Evolutionary conservation across 2,113 vertebrate species (phyloP).

Genomic region (Anoura caudifer): DNA sequence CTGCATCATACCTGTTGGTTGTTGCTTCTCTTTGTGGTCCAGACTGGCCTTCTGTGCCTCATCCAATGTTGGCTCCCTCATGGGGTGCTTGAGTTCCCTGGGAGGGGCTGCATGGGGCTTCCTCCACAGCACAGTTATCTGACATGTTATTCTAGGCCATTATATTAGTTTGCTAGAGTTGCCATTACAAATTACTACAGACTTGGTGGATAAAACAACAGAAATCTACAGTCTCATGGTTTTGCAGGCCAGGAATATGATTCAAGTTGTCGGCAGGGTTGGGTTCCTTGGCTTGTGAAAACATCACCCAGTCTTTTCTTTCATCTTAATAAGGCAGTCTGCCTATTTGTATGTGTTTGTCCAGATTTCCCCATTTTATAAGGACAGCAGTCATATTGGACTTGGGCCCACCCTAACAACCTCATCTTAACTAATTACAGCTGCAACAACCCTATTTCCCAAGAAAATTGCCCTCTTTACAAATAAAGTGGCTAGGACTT

Average conservation of each 20-base stretch:
- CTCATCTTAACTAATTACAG: not conserved
- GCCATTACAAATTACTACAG: not conserved
- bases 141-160: not conserved
- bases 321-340: not conserved
- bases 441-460: not conserved
- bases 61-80: not conserved
- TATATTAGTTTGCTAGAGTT: not conserved
- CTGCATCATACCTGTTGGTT: fast-evolving
- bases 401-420: not conserved
- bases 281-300: not conserved
- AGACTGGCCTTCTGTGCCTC: not conserved
- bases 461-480: not conserved
- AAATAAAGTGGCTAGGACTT: not conserved
- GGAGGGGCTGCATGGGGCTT: fast-evolving
- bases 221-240: not conserved
- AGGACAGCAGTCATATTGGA: not conserved
- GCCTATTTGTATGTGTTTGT: not conserved
- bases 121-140: not conserved
- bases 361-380: not conserved
- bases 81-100: not conserved
- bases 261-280: not conserved
- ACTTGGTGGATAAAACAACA: not conserved
- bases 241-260: not conserved
- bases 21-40: not conserved
- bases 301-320: not conserved